phyloP scores from a whole-genome alignment of 2,113 vertebrate genomes.

The Eudorcas thomsonii region DNA sequence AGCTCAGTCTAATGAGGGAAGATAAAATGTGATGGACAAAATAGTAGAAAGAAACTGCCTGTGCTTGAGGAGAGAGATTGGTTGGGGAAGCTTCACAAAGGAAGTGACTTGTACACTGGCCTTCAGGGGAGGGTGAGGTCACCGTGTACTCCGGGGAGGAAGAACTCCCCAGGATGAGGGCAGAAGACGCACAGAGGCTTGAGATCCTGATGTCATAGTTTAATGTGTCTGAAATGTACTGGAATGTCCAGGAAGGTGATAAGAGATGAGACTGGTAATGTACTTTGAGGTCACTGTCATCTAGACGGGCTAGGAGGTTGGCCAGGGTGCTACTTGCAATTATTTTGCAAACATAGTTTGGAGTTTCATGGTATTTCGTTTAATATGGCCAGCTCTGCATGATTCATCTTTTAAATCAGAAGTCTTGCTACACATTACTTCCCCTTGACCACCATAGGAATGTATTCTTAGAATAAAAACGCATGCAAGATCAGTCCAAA shows the following conservation, averaged over 20 bases:
- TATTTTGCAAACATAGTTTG: conserved; percentile 8
- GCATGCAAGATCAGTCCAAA: conserved; percentile 12
- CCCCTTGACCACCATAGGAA: conserved; percentile 10
- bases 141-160: neutral
- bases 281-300: neutral
- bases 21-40: neutral
- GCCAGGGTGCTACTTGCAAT: neutral
- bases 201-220: neutral
- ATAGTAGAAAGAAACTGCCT: neutral
- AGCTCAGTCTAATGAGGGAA: neutral
- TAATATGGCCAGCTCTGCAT: neutral
- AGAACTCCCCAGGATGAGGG: neutral
- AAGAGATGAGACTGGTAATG: neutral
- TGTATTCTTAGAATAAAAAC: conserved; percentile 43
- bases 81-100: neutral
- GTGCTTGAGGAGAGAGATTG: neutral
- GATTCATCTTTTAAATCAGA: conserved; percentile 17
- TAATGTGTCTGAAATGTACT: neutral
- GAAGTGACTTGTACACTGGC: neutral
- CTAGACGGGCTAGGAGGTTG: neutral
- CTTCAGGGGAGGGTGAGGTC: neutral
- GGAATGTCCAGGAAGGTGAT: neutral
- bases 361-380: conserved; percentile 15
- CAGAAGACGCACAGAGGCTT: neutral
- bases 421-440: conserved; percentile 17